These are phyloP conservation scores for Nettapus auritus DNA, from an alignment of 2,113 vertebrate genomes.

Conservation along the genomic window DNA sequence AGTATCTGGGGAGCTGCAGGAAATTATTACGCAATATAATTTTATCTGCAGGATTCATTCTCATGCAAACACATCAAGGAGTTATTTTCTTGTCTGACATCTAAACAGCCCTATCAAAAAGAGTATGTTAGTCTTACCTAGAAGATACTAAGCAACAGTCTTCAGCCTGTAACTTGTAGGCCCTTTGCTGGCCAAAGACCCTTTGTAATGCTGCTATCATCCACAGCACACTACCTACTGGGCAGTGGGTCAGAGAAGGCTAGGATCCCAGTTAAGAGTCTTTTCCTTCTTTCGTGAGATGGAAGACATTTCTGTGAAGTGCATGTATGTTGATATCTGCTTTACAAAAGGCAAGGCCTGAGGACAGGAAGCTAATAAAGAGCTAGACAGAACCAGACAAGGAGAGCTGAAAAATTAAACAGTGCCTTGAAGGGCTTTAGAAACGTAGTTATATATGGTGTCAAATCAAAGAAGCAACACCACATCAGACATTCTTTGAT, in stretches of 20 bases:
- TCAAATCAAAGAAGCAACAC: not conserved
- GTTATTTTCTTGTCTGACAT: not conserved
- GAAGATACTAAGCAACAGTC: not conserved
- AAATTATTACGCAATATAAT: not conserved
- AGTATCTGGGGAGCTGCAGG: constrained; percentile 2
- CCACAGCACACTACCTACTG: not conserved
- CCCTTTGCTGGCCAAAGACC: not conserved
- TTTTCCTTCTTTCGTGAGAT: not conserved
- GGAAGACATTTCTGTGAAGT: not conserved
- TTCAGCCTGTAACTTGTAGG: not conserved
- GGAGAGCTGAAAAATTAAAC: not conserved
- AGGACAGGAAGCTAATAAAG: not conserved
- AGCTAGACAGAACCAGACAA: not conserved
- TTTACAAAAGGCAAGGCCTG: not conserved
- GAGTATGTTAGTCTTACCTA: not conserved
- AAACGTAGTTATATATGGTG: not conserved
- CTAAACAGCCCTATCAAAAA: not conserved
- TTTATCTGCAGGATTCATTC: constrained; percentile 12
- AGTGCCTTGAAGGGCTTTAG: not conserved
- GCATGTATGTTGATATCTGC: not conserved
- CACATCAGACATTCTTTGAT: not conserved
- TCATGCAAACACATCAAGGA: not conserved
- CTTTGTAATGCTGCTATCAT: not conserved
- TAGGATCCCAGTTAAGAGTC: not conserved
- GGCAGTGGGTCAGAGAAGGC: not conserved